A percentile compares a stretch with the other conserved stretches of the same genome.
These are phyloP conservation scores for Trogon surrucura DNA, from an alignment of 2,113 vertebrate genomes.

Conservation along the genomic window DNA sequence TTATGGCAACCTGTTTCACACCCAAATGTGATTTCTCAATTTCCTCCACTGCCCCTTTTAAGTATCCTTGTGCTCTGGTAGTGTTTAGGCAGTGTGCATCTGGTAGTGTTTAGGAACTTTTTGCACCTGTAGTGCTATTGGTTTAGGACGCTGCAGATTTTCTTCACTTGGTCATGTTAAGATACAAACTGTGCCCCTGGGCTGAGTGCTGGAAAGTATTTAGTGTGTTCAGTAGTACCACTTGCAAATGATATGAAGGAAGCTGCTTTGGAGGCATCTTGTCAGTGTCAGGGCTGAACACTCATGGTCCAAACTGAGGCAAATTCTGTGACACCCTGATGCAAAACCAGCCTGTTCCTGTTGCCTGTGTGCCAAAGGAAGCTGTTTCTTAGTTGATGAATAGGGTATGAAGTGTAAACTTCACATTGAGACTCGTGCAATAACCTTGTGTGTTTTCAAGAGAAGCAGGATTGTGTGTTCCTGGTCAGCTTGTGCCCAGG, in stretches of 20 bases:
- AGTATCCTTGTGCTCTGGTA: not conserved
- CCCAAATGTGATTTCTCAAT: not conserved
- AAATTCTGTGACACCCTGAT: not conserved
- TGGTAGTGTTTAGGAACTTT: conserved; percentile 8
- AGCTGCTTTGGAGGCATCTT: not conserved
- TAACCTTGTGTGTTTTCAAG: not conserved
- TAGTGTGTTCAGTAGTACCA: not conserved
- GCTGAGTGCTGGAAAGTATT: not conserved
- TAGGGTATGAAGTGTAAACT: conserved; percentile 15
- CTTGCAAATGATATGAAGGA: conserved; percentile 31
- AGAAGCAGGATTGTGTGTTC: not conserved
- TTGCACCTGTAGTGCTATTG: conserved; percentile 1
- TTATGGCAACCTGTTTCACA: not conserved
- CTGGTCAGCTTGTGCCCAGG: not conserved
- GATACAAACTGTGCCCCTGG: not conserved
- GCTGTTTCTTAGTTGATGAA: conserved; percentile 9
- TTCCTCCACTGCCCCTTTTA: conserved; percentile 16
- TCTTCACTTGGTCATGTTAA: not conserved
- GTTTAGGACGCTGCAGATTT: conserved; percentile 3
- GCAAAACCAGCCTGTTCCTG: conserved; percentile 5
- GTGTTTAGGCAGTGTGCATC: not conserved
- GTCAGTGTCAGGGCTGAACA: not conserved
- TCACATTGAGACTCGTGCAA: not conserved
- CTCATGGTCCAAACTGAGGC: not conserved
- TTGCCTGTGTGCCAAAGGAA: not conserved